phyloP scores from a whole-genome alignment of 2,888 invertebrate genomes.

The Eupithecia inturbata region DNA sequence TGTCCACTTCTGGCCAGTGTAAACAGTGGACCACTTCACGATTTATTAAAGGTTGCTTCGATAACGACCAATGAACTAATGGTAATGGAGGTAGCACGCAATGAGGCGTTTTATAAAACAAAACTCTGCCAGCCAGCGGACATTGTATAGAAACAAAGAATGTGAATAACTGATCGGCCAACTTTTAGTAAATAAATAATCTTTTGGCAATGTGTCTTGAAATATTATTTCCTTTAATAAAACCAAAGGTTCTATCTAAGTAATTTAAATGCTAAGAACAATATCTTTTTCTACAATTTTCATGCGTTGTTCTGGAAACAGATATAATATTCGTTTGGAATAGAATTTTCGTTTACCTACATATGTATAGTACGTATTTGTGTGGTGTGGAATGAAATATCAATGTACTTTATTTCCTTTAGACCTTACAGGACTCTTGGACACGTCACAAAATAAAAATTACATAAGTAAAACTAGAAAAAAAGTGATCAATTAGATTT shows the following conservation, averaged over 20 bases:
- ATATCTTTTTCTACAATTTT: neutral
- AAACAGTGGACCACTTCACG: neutral
- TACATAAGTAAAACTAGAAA: too few species aligned
- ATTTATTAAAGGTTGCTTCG: neutral
- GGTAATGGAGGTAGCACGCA: neutral
- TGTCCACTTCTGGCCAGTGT: conserved; percentile 6
- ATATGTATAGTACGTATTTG: too few species aligned
- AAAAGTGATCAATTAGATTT: too few species aligned
- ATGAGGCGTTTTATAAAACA: neutral
- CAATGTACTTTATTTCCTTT: too few species aligned
- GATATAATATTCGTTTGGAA: neutral
- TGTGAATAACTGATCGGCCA: neutral
- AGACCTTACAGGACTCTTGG: too few species aligned
- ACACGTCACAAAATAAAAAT: too few species aligned
- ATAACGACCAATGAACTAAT: neutral
- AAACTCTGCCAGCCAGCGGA: neutral
- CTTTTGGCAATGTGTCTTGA: neutral
- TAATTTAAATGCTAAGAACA: neutral
- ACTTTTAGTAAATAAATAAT: too few species aligned
- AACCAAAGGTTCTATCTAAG: neutral
- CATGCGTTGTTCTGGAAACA: neutral
- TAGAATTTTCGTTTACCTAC: too few species aligned
- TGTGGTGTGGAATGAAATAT: too few species aligned
- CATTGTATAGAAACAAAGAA: neutral
- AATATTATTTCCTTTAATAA: neutral